A percentile compares a stretch with the other conserved stretches of the same genome.
Evolutionary conservation across 2,113 vertebrate genomes (phyloP).

Genomic region (Mustelus asterias): DNA sequence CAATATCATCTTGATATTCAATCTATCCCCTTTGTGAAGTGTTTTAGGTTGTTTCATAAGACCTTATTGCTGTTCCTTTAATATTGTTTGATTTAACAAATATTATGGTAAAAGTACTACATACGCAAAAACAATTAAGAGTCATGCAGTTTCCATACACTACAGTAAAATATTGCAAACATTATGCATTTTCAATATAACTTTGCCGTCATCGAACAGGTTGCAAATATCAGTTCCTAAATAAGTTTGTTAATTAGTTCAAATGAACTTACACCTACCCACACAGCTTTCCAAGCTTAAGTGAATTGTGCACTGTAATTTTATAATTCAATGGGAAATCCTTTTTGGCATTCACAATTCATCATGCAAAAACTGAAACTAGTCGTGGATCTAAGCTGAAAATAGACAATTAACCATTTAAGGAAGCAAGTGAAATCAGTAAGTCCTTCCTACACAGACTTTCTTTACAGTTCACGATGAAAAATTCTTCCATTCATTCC

Average conservation of each 20-base stretch:
- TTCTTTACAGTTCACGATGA: neutral
- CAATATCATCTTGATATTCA: neutral
- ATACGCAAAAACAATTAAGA: neutral
- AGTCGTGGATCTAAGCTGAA: neutral
- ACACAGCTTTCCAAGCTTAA: neutral
- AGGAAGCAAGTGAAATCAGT: neutral
- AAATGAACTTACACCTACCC: neutral
- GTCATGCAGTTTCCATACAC: neutral
- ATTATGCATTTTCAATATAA: neutral
- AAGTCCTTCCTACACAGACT: neutral
- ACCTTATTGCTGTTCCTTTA: neutral
- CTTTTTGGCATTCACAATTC: neutral
- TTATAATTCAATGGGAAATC: constrained; percentile 17
- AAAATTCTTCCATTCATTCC: constrained; percentile 38
- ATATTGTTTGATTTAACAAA: neutral
- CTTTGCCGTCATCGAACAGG: neutral
- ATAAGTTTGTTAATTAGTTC: neutral
- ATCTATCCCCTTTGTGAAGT: neutral
- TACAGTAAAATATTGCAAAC: neutral
- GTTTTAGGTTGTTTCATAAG: neutral
- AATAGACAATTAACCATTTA: neutral
- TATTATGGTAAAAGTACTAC: neutral
- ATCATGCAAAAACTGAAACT: constrained; percentile 13
- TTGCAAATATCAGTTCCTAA: neutral
- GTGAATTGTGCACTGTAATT: neutral